Evolutionary conservation across 2,888 invertebrate genomes (phyloP).

Genomic region (Mactromeris polynyma): DNA sequence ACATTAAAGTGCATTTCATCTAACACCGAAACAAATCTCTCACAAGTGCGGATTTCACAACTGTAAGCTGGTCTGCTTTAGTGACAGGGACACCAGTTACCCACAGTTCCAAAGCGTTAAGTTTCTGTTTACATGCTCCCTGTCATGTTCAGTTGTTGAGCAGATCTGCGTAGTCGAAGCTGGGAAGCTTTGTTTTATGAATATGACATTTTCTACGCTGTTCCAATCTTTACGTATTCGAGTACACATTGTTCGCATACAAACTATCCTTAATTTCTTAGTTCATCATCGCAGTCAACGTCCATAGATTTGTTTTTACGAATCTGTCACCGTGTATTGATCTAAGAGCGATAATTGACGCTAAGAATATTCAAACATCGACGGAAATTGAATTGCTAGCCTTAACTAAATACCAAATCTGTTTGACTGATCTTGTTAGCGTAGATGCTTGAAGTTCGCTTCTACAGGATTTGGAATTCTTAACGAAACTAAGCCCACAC

Average conservation of each 20-base stretch:
- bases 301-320: not conserved
- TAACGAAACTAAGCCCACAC: too few relatives aligned
- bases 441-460: not conserved
- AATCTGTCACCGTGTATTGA: not conserved
- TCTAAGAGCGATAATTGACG: not conserved
- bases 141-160: too few relatives aligned
- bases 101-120: too few relatives aligned
- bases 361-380: slow-evolving; percentile 1
- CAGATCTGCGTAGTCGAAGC: too few relatives aligned
- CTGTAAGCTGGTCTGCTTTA: too few relatives aligned
- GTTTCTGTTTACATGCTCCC: too few relatives aligned
- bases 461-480: not conserved
- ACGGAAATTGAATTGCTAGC: slow-evolving; percentile 8
- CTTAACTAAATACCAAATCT: not conserved
- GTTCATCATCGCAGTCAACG: not conserved
- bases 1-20: too few relatives aligned
- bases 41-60: too few relatives aligned
- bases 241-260: not conserved
- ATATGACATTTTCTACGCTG: not conserved
- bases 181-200: not conserved
- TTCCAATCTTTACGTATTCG: too few relatives aligned
- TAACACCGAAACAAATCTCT: too few relatives aligned
- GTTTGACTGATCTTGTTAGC: not conserved
- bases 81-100: too few relatives aligned
- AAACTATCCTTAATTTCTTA: not conserved